Percentiles rank a stretch among this genome's conserved stretches.
phyloP scores from a whole-genome alignment of 2,888 invertebrate genomes.

The Tenthredo livida region DNA sequence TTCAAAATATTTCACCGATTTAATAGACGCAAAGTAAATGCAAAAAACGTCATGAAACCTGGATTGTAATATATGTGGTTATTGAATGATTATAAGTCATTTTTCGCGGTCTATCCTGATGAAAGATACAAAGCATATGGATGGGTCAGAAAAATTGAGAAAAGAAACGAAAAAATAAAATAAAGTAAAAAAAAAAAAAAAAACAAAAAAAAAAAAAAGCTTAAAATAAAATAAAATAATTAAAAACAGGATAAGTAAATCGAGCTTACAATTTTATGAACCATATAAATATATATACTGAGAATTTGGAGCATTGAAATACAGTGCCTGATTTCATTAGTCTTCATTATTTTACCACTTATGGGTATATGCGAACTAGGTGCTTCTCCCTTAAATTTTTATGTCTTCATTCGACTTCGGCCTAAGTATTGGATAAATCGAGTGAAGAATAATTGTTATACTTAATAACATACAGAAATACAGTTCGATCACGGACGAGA shows the following conservation, averaged over 20 bases:
- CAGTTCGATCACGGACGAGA: not conserved
- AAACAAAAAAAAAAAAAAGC: not conserved
- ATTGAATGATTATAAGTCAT: not conserved
- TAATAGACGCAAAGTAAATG: not conserved
- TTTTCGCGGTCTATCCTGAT: conserved; percentile 1
- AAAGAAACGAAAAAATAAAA: not conserved
- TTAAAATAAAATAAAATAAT: not conserved
- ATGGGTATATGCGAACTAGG: too few species aligned
- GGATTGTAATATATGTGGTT: not conserved
- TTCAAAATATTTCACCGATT: not conserved
- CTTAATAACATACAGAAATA: too few species aligned
- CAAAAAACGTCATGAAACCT: not conserved
- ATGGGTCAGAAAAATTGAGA: not conserved
- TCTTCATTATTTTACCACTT: not conserved
- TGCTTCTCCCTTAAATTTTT: not conserved
- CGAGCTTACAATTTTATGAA: conserved; percentile 22
- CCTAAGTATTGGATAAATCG: not conserved
- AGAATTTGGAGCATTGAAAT: conserved; percentile 1
- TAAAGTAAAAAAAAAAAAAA: not conserved
- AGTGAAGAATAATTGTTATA: not conserved
- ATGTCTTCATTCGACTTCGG: not conserved
- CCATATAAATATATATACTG: conserved; percentile 20
- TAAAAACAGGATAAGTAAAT: conserved; percentile 14
- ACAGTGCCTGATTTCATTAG: conserved; percentile 7
- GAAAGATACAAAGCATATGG: not conserved